Evolutionary conservation across 2,113 vertebrate genomes (phyloP).

Genomic region (Xyrauchen texanus): DNA sequence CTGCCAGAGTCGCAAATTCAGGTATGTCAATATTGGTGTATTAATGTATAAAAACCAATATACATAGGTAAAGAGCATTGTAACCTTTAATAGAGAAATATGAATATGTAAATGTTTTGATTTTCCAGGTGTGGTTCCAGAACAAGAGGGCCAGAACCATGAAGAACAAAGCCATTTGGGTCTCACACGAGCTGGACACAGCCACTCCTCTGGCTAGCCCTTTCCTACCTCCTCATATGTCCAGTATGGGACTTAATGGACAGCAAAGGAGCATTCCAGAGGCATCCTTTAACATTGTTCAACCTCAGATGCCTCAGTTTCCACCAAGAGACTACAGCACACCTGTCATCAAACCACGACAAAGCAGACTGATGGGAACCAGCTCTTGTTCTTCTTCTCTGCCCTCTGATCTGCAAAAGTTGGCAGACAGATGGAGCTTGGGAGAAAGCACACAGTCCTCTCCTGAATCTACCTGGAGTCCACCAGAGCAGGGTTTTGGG

Average conservation of each 20-base stretch:
- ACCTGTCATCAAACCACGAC: slow-evolving; percentile 42
- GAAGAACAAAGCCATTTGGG: slow-evolving; percentile 42
- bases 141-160: slow-evolving; percentile 60
- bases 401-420: slow-evolving; percentile 27
- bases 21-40: slow-evolving; percentile 30
- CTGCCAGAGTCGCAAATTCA: slow-evolving; percentile 61
- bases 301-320: slow-evolving; percentile 27
- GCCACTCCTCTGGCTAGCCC: slow-evolving; percentile 39
- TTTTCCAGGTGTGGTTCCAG: slow-evolving; percentile 59
- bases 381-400: slow-evolving; percentile 19
- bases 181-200: slow-evolving; percentile 31
- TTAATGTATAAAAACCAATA: too few species aligned
- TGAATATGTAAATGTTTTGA: not conserved
- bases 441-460: slow-evolving; percentile 16
- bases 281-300: slow-evolving; percentile 10
- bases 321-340: slow-evolving; percentile 48
- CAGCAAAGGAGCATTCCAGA: slow-evolving; percentile 24
- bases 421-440: slow-evolving; percentile 40
- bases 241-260: slow-evolving; percentile 4
- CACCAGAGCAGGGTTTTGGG: slow-evolving; percentile 21
- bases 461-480: slow-evolving; percentile 46
- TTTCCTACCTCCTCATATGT: slow-evolving; percentile 36
- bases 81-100: too few species aligned
- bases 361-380: slow-evolving; percentile 48
- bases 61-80: too few species aligned